Evolutionary conservation across 1,140 invertebrate species (phyloP), one percentile per base, ranked within the genome.

Genomic region (Homalodisca vitripennis): DNA sequence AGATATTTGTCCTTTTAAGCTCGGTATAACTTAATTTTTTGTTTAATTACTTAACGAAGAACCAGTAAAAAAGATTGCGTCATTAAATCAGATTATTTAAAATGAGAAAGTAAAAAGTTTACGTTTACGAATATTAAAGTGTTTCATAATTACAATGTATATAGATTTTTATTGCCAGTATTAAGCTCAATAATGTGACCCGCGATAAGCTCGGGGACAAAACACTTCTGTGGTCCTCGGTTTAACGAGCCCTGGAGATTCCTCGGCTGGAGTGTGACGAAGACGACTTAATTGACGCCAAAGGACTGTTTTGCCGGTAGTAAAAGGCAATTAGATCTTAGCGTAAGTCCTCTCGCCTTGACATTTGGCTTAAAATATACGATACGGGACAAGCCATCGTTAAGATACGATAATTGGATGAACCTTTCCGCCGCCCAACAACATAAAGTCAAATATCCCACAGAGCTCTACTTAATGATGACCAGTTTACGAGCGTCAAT

Each of bases 261-360:
- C 48, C 6, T 51, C 48, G 48, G 22, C 14, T 41, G 6, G 48
- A n/a, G n/a, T n/a, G n/a, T n/a, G n/a, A n/a, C n/a, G n/a, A n/a
- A 51, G 48, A 51, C 48, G 48, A 10, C 48, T 51, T 51, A 51
- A 51, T 51, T 51, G 48, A 51, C 48, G 22, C 17, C 48, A n/a
- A n/a, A 3, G 48, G 48, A n/a, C 17, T 22, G 6, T 51, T 51
- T 51, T n/a, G 6, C n/a, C 14, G 6, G 3, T 22, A 6, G 48
- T 51, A 51, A 51, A 51, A 20, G 48, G 48, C 48, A 51, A 51
- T 51, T 51, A 51, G n/a, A 51, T n/a, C 6, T 51, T 51, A 41
- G 34, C 34, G 17, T 41, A 51, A 22, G n/a, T 3, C n/a, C n/a
- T n/a, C n/a, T n/a, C n/a, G n/a, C 48, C 48, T 51, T 51, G 48